Conservation (phyloP, 2,113 vertebrate species). For the Triplophysa tibetana region DNA sequence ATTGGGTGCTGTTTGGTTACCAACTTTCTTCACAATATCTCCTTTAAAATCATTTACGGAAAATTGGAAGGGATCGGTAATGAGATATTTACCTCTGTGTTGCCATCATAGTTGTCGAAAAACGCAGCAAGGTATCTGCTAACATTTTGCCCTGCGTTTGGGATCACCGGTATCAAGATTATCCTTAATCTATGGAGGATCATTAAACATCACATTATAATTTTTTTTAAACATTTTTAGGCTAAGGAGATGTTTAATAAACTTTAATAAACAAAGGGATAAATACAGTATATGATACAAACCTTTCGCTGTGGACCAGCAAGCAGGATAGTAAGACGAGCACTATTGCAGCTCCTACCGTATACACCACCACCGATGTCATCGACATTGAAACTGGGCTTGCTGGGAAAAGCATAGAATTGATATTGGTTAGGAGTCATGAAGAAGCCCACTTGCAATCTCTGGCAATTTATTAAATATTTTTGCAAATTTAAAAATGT, state of each 20-base stretch:
- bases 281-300: background rate
- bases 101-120: slow-evolving; percentile 75
- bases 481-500: no score
- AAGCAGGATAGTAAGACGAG: slow-evolving; percentile 45
- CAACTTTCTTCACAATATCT: background rate
- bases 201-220: background rate
- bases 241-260: background rate
- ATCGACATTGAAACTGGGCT: background rate
- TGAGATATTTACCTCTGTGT: slow-evolving; percentile 80
- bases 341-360: background rate
- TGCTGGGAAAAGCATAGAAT: slow-evolving; percentile 18
- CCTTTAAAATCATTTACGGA: no score
- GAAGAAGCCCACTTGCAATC: no score
- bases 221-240: background rate
- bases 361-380: slow-evolving; percentile 1
- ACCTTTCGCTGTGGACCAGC: slow-evolving; percentile 51
- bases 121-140: slow-evolving; percentile 79
- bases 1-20: no score
- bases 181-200: slow-evolving; percentile 73
- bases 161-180: slow-evolving; percentile 83
- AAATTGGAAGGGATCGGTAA: background rate
- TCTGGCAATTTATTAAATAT: no score
- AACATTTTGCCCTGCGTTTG: slow-evolving; percentile 86
- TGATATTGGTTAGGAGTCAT: no score
- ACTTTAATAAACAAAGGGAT: background rate